Conservation (phyloP, 2,888 invertebrate genomes). For the Lasioglossum lativentre region DNA sequence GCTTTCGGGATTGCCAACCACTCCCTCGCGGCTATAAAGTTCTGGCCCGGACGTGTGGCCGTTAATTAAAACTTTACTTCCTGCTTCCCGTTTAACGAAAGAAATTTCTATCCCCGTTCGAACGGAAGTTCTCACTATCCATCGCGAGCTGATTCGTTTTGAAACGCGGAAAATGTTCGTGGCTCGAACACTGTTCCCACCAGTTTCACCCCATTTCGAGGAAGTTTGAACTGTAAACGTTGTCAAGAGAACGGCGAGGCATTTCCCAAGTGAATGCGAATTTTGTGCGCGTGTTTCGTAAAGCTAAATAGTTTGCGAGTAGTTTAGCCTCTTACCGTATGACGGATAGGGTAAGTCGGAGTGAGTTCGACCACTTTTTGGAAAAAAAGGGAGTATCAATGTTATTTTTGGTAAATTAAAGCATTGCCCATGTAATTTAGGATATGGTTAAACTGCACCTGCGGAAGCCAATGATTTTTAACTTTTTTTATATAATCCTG, state of each 20-base stretch:
- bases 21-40: slow-evolving; percentile 69
- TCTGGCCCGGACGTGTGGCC: slow-evolving; percentile 78
- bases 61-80: slow-evolving; percentile 82
- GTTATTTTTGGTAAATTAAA: too few species aligned
- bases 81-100: slow-evolving; percentile 75
- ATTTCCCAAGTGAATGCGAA: background rate
- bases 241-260: background rate
- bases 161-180: slow-evolving; percentile 21
- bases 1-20: slow-evolving; percentile 77
- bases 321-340: too few species aligned
- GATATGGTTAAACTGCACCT: too few species aligned
- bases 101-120: slow-evolving; percentile 70
- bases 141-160: slow-evolving; percentile 26
- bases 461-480: too few species aligned
- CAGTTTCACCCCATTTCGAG: slow-evolving; percentile 27
- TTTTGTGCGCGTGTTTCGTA: background rate
- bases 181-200: background rate
- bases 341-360: too few species aligned
- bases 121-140: slow-evolving; percentile 52
- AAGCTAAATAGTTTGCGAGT: background rate
- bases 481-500: too few species aligned
- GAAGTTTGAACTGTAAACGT: background rate
- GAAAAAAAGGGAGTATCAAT: too few species aligned
- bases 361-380: too few species aligned
- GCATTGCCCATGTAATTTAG: too few species aligned